phyloP scores from a whole-genome alignment of 2,888 invertebrate genomes.

The Pilophorus perplexus region DNA sequence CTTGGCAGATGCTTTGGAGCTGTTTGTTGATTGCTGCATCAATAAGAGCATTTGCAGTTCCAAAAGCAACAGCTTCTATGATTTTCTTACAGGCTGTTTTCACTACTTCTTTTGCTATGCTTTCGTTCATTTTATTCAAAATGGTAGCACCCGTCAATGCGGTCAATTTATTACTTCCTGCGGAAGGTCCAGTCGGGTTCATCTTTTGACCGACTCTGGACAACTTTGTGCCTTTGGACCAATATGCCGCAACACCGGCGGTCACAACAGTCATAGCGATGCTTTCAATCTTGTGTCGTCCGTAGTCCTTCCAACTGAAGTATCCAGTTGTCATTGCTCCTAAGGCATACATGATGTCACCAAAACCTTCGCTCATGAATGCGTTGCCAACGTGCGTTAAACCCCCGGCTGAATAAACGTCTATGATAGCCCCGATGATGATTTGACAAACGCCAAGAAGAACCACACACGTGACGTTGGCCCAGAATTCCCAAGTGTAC shows the following conservation, averaged over 20 bases:
- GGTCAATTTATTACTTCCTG: neutral
- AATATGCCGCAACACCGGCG: neutral
- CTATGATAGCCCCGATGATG: neutral
- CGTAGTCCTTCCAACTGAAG: conserved; percentile 48
- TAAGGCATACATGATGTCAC: conserved; percentile 48
- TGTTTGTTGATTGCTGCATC: neutral
- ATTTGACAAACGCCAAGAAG: conserved; percentile 10
- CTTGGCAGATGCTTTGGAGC: neutral
- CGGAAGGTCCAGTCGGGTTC: neutral
- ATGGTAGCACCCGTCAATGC: neutral
- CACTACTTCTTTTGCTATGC: neutral
- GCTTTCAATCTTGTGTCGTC: conserved; percentile 43
- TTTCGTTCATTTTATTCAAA: neutral
- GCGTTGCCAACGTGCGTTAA: conserved; percentile 45
- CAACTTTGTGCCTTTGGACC: neutral
- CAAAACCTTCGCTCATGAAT: conserved; percentile 48
- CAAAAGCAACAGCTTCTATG: neutral
- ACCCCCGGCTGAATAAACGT: neutral
- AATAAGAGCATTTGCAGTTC: neutral
- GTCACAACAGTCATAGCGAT: conserved; percentile 35
- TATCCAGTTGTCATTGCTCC: conserved; percentile 43
- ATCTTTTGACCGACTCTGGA: neutral
- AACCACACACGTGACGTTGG: conserved; percentile 42
- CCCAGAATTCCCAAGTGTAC: conserved; percentile 47
- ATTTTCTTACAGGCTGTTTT: neutral